Conservation (phyloP, 1,140 invertebrate species). For the Dolichoris vasculosae region DNA sequence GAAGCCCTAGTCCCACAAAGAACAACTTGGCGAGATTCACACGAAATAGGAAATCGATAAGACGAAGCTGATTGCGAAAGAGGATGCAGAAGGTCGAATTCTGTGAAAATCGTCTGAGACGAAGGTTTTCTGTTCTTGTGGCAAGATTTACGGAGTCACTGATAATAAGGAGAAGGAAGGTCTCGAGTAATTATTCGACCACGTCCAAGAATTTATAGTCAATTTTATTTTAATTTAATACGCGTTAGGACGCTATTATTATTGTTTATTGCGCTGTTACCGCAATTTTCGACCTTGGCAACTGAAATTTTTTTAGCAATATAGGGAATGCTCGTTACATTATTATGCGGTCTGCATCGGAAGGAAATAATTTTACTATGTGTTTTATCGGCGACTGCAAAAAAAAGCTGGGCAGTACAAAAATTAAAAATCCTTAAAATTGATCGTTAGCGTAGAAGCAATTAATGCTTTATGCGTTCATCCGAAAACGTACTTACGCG, state of each 20-base stretch:
- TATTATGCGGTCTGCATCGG: too few relatives aligned
- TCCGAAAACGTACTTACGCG: not conserved
- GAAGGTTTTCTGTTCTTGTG: not conserved
- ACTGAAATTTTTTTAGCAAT: too few relatives aligned
- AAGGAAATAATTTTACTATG: not conserved
- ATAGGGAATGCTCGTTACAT: too few relatives aligned
- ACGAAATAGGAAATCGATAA: slow-evolving; percentile 39
- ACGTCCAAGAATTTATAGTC: not conserved
- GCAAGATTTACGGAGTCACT: not conserved
- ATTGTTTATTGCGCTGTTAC: too few relatives aligned
- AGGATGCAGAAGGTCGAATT: slow-evolving; percentile 1
- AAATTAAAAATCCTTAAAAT: not conserved
- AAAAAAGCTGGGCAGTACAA: too few relatives aligned
- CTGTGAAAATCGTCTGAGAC: slow-evolving; percentile 1
- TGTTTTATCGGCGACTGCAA: not conserved
- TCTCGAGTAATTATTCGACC: not conserved
- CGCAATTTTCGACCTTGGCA: too few relatives aligned
- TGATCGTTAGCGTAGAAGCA: not conserved
- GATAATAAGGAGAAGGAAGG: not conserved
- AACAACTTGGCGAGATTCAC: slow-evolving; percentile 29
- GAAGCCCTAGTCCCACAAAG: slow-evolving; percentile 15
- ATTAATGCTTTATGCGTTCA: not conserved
- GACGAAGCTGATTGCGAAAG: not conserved
- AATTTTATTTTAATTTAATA: not conserved
- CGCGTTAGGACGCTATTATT: too few relatives aligned